Base-by-base conservation (phyloP, 1,140 invertebrate genomes). In the Lanistes nyassanus region DNA sequence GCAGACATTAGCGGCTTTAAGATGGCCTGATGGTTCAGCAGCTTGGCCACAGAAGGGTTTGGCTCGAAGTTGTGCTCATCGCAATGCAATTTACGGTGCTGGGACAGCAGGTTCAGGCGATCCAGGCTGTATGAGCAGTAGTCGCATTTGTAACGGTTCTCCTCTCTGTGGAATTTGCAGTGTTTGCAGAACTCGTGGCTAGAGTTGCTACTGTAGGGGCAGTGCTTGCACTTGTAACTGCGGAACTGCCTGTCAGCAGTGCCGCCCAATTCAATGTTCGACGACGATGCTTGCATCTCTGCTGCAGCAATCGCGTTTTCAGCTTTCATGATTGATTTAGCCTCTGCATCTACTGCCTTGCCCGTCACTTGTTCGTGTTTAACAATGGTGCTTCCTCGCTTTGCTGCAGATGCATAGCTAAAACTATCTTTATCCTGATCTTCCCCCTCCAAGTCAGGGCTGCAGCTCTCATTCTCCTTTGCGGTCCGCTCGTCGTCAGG, bases 61-160 rank as follows among this genome's bases (percentile, higher is more conserved):
- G 70, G 47, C 55, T 79, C 79, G 78, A 78, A 83, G 29, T 75
- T 71, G 36, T 75, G 74, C 65, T 85, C 79, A 55, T 81, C 68
- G 29, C 74, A 71, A 70, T 84, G 82, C 36, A 84, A 74, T 31
- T 73, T 67, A 23, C 79, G 78, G 68, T 85, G 84, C 56, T 83
- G 81, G 34, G 74, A 70, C 36, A 85, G 55, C 1, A 76, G 58
- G 53, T 81, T 81, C 9, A 85, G 60, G 19, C 81, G 75, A 36
- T 84, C 83, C 3, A 82, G 58, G 71, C 82, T 84, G 76, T 83
- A 86, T 9, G 71, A 67, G 70, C 84, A 86, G 73, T 76, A 80
- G 36, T 84, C 83, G 75, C 84, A 85, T 55, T 80, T 82, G 79
- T 81, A 84, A 36, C 81, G 77, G 23, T 78, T 58, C n/a, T 75